Evolutionary conservation across 2,888 invertebrate genomes (phyloP).

Genomic region (Drosophila lacicola): DNA sequence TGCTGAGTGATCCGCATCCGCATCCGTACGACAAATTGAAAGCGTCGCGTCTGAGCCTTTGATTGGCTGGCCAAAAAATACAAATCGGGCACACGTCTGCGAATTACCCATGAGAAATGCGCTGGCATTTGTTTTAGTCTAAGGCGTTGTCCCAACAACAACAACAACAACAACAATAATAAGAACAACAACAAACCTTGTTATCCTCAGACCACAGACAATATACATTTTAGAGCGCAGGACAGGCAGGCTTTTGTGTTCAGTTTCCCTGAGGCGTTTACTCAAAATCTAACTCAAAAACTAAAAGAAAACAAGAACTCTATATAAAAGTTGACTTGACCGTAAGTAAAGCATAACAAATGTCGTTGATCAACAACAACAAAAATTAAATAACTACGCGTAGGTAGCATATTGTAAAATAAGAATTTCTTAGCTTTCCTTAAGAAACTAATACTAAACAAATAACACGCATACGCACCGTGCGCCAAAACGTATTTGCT

Average conservation of each 20-base stretch:
- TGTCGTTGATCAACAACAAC: slow-evolving; percentile 46
- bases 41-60: slow-evolving; percentile 59
- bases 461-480: slow-evolving; percentile 73
- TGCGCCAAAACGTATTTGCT: slow-evolving; percentile 54
- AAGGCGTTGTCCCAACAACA: slow-evolving; percentile 52
- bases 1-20: slow-evolving; percentile 72
- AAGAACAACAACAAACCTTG: slow-evolving; percentile 15
- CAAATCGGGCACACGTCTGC: slow-evolving; percentile 11
- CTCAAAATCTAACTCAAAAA: slow-evolving; percentile 11
- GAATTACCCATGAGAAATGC: slow-evolving; percentile 38
- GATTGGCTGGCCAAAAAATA: slow-evolving; percentile 57
- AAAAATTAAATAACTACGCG: slow-evolving; percentile 8
- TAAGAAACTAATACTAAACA: slow-evolving; percentile 7
- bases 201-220: slow-evolving; percentile 37
- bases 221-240: slow-evolving; percentile 63
- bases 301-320: slow-evolving; percentile 21
- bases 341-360: slow-evolving; percentile 63
- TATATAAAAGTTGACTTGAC: slow-evolving; percentile 47
- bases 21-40: slow-evolving; percentile 47
- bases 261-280: slow-evolving; percentile 27
- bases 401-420: slow-evolving; percentile 57
- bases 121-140: slow-evolving; percentile 35
- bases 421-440: slow-evolving; percentile 39
- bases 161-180: neutral
- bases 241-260: slow-evolving; percentile 66